phyloP scores from a whole-genome alignment of 1,140 invertebrate genomes.

The Limonius californicus region DNA sequence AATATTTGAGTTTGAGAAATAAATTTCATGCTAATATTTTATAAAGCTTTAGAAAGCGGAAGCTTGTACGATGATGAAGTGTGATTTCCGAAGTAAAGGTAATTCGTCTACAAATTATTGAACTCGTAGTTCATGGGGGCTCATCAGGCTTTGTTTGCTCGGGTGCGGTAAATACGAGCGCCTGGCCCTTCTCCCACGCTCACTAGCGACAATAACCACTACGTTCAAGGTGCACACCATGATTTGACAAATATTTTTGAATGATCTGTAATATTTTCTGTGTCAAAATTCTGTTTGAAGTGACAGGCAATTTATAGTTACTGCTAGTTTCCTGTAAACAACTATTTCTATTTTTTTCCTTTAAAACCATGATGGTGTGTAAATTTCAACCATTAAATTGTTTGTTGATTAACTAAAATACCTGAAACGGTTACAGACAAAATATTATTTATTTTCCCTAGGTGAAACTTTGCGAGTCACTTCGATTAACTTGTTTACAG shows the following conservation, averaged over 20 bases:
- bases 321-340: too few species aligned
- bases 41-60: not conserved
- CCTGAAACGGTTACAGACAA: too few species aligned
- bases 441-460: too few species aligned
- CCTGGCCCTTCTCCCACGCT: slow-evolving; percentile 1
- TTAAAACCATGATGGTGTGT: too few species aligned
- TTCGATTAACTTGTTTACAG: too few species aligned
- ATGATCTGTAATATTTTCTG: not conserved
- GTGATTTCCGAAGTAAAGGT: slow-evolving; percentile 5
- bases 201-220: slow-evolving; percentile 10
- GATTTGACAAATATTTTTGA: slow-evolving; percentile 10
- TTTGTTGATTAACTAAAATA: too few species aligned
- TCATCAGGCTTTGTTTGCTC: slow-evolving; percentile 13
- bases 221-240: not conserved
- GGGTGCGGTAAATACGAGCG: slow-evolving; percentile 12
- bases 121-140: slow-evolving; percentile 7
- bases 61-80: slow-evolving; percentile 4
- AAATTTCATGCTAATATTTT: too few species aligned
- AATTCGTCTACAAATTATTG: slow-evolving; percentile 15
- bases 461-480: too few species aligned
- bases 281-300: not conserved
- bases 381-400: too few species aligned
- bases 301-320: too few species aligned
- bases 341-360: too few species aligned
- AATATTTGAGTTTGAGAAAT: too few species aligned